Evolutionary conservation across 2,113 vertebrate genomes (phyloP), one percentile per base, ranked within the genome.

Genomic region (Sinocyclocheilus rhinocerous): DNA sequence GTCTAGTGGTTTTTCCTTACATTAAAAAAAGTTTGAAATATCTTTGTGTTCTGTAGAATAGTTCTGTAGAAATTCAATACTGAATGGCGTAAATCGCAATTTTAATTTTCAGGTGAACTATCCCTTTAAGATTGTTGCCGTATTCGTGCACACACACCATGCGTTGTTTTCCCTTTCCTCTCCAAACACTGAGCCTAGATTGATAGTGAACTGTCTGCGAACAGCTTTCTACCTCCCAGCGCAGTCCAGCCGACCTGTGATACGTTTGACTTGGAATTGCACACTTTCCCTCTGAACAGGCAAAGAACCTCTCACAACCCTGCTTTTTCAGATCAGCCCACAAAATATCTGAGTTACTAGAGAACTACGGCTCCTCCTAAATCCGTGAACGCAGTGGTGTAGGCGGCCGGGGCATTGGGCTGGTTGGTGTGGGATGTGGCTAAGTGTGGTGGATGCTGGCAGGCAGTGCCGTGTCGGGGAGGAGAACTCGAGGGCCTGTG

Each of bases 371-470:
- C 78, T 36, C 79, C 16, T 72, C 57, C 72, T 67, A 57, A 70
- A 55, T 52, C 77, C 20, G 13, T 57, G 29, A 59, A 36, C 6
- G 24, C 75, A 86, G 26, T 52, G 52, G 16, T 42, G 77, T 70
- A 52, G 78, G 65, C n/a, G 12, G 81, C 50, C 12, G 2, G 18
- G 52, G 57, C 55, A 50, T 65, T 65, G 79, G 63, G 22, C 65
- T 69, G 79, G 70, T 70, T 59, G 65, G 80, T 84, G 45, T 80
- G 72, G 79, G 65, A 81, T 76, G 80, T 86, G 86, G 89, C 63
- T 36, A 61, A 73, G 81, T 76, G 80, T 89, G 85, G 84, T 63
- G 72, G 61, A 87, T 78, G 72, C 83, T 85, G 77, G 76, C 72
- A 87, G 77, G 52, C n/a, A 50, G 59, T 63, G 70, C 65, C 48